Evolutionary conservation across 2,797 vertebrate genomes (phyloP), one percentile per base, ranked within the genome.

Genomic region (Harpagifer antarcticus): DNA sequence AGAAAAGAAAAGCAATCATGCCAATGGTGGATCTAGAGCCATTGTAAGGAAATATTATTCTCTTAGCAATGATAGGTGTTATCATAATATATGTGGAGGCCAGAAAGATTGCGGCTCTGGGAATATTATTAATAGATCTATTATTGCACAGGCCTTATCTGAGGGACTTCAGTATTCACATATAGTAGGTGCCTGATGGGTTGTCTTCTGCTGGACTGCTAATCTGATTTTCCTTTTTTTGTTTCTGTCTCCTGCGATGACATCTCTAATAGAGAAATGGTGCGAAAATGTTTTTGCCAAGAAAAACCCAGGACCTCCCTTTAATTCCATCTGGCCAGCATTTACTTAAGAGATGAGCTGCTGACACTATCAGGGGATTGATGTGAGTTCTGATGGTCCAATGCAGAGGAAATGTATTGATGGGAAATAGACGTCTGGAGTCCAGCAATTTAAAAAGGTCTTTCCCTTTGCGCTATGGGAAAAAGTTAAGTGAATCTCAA

Each of bases 281-380:
- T 54, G 8, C 1, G 42, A 59, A 80, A 79, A 62, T 23, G 13
- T 58, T 69, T 10, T 20, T 59, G 55, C 54, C 45, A 54, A 80
- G 53, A 77, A 84, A 73, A 82, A 79, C 31, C 45, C 52, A 42
- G 27, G 19, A 42, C 53, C 43, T 63, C 44, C 20, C 76, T 91
- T 88, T 88, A 85, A 90, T 87, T 86, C 55, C 33, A 65, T 66
- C 70, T 11, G 63, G 52, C 69, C 75, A 68, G 63, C 61, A 68
- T 89, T 89, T 89, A 88, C 84, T 86, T 83, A 72, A 75, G 79
- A 86, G 86, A 85, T 74, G 75, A 86, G 79, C 61, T 88, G 81
- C 82, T 79, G 89, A 86, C 83, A 76, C 74, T 83, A 79, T 89
- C 88, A 75, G 68, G 71, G 55, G 54, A 81, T 40, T 86, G 57